phyloP scores from a whole-genome alignment of 37 sponge, comb jelly and placozoan genomes.

The Crambe crambe region DNA sequence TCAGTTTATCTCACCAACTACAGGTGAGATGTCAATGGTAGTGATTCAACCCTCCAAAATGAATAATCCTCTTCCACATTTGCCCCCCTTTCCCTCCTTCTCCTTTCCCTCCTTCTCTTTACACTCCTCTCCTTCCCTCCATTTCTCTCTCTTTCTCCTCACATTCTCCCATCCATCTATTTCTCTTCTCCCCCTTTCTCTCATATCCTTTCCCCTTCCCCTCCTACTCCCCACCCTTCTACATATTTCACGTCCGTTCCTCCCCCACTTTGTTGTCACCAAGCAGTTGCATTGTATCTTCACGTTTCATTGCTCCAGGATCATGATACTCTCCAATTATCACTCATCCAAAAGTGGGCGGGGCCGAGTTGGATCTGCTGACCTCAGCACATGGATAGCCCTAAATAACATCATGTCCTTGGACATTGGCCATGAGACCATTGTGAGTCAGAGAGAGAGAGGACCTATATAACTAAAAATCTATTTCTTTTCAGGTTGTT shows the following conservation, averaged over 20 bases:
- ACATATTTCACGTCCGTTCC: too few relatives aligned
- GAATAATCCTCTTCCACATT: too few relatives aligned
- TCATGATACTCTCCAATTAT: slow-evolving; percentile 35
- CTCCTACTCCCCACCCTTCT: background rate
- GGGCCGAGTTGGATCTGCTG: slow-evolving; percentile 8
- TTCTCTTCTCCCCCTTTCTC: background rate
- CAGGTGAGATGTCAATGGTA: slow-evolving; percentile 48
- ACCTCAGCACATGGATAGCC: slow-evolving; percentile 83
- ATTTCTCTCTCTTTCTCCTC: background rate
- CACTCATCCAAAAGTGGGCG: background rate
- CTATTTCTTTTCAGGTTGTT: slow-evolving; percentile 5
- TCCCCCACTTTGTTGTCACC: too few relatives aligned
- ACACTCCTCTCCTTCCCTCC: background rate
- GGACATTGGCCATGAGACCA: slow-evolving; percentile 44
- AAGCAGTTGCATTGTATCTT: too few relatives aligned
- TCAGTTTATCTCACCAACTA: slow-evolving; percentile 83
- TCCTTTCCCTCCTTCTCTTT: background rate
- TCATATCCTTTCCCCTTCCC: background rate
- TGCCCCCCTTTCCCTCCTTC: background rate
- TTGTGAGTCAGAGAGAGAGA: slow-evolving; percentile 25
- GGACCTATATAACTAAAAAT: too few relatives aligned
- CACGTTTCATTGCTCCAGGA: too few relatives aligned
- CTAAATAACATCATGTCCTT: slow-evolving; percentile 71
- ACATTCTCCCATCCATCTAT: background rate
- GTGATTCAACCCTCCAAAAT: background rate